A percentile compares a stretch with the other conserved stretches of the same genome.
Conservation (phyloP, 2,797 vertebrate genomes). For the Pampus argenteus region DNA sequence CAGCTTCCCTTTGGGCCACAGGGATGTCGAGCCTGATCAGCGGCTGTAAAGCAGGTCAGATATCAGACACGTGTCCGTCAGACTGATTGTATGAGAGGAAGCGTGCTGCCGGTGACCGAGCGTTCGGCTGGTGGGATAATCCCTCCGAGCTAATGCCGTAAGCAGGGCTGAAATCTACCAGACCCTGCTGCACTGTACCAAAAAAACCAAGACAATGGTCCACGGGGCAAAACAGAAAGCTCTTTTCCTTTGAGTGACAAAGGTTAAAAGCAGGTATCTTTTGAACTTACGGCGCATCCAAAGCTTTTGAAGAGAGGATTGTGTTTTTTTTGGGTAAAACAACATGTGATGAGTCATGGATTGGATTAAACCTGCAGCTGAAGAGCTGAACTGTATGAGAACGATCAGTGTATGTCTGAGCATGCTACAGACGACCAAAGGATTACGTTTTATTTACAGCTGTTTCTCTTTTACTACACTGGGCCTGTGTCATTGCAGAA, state of each 20-base stretch:
- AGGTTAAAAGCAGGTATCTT: slow-evolving; percentile 6
- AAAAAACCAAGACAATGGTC: slow-evolving; percentile 13
- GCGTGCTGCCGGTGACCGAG: slow-evolving; percentile 44
- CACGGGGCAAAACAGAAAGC: neutral
- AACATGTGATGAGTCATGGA: slow-evolving; percentile 23
- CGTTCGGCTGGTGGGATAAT: slow-evolving; percentile 73
- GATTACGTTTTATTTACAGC: neutral
- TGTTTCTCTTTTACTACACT: neutral
- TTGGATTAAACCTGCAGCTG: slow-evolving; percentile 41
- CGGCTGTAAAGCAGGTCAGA: slow-evolving; percentile 45
- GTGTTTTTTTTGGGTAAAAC: slow-evolving; percentile 17
- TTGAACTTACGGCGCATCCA: neutral
- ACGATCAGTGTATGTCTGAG: slow-evolving; percentile 21
- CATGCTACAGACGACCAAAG: neutral
- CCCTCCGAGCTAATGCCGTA: slow-evolving; percentile 69
- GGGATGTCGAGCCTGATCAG: slow-evolving; percentile 7
- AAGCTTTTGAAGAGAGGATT: slow-evolving; percentile 8
- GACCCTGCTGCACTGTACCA: slow-evolving; percentile 52
- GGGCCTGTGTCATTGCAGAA: neutral
- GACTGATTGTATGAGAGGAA: slow-evolving; percentile 60
- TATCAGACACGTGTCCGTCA: slow-evolving; percentile 56
- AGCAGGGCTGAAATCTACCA: slow-evolving; percentile 66
- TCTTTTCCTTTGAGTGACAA: neutral
- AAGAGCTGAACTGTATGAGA: neutral
- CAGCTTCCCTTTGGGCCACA: slow-evolving; percentile 18